These are phyloP conservation scores for Smutsia gigantea DNA, from an alignment of 2,797 vertebrate species.

Conservation along the genomic window DNA sequence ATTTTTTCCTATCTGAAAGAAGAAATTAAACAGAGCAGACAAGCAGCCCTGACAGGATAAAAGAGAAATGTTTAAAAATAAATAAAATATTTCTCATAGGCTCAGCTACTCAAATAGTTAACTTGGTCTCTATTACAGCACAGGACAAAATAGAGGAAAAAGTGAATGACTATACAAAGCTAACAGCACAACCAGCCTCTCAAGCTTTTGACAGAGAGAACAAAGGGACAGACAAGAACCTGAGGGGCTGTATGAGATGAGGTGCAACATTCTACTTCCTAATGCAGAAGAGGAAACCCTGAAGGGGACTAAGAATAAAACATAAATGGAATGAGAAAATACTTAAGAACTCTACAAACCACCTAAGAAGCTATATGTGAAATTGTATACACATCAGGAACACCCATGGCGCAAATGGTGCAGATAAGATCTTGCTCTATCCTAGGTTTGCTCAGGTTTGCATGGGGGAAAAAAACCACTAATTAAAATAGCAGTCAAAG, in stretches of 20 bases:
- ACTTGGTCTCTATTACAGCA: not conserved
- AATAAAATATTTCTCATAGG: conserved; percentile 33
- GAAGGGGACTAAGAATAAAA: not conserved
- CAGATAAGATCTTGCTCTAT: not conserved
- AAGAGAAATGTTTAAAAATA: conserved; percentile 43
- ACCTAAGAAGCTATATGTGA: not conserved
- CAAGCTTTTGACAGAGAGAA: not conserved
- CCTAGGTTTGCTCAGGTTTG: conserved; percentile 38
- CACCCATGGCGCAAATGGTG: not conserved
- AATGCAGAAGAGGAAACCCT: not conserved
- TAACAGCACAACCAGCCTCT: not conserved
- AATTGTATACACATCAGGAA: not conserved
- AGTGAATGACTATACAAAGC: not conserved
- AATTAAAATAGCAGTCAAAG: conserved; percentile 57
- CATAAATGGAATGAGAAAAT: not conserved
- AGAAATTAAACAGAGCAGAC: not conserved
- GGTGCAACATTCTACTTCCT: not conserved
- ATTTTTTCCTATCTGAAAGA: not conserved
- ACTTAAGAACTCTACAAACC: not conserved
- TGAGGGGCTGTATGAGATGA: not conserved
- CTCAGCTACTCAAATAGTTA: not conserved
- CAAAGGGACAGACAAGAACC: not conserved
- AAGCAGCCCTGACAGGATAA: not conserved
- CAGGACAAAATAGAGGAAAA: not conserved
- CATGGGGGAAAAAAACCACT: not conserved